Conservation (phyloP, 2,888 invertebrate species). For the Apotomis turbidana region DNA sequence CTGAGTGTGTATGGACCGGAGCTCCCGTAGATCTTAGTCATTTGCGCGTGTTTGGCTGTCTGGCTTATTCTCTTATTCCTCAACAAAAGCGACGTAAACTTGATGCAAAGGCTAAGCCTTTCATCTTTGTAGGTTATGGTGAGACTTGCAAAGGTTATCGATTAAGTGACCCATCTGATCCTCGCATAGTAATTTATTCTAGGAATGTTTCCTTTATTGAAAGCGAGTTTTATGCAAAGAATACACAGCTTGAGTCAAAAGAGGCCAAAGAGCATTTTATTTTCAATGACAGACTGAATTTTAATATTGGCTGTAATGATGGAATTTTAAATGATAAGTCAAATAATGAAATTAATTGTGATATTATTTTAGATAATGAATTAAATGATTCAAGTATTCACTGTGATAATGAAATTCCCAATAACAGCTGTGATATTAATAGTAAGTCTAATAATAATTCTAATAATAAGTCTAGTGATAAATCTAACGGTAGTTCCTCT, state of each 20-base stretch:
- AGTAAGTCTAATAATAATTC: no score
- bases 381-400: no score
- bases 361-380: no score
- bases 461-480: not conserved
- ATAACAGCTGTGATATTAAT: not conserved
- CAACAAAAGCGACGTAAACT: no score
- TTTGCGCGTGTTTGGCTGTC: not conserved
- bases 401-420: not conserved
- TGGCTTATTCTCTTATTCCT: not conserved
- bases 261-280: no score
- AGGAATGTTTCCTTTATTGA: constrained; percentile 1
- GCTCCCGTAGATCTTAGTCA: not conserved
- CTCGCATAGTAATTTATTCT: not conserved
- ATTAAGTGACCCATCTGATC: not conserved
- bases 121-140: no score
- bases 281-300: no score
- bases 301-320: not conserved
- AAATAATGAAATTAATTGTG: not conserved
- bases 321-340: not conserved
- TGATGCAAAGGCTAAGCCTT: no score
- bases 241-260: not conserved
- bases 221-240: not conserved
- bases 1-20: constrained; percentile 4
- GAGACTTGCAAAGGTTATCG: no score
- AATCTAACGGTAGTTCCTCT: not conserved